phyloP scores from a whole-genome alignment of 2,113 vertebrate species.

The Saguinus midas region DNA sequence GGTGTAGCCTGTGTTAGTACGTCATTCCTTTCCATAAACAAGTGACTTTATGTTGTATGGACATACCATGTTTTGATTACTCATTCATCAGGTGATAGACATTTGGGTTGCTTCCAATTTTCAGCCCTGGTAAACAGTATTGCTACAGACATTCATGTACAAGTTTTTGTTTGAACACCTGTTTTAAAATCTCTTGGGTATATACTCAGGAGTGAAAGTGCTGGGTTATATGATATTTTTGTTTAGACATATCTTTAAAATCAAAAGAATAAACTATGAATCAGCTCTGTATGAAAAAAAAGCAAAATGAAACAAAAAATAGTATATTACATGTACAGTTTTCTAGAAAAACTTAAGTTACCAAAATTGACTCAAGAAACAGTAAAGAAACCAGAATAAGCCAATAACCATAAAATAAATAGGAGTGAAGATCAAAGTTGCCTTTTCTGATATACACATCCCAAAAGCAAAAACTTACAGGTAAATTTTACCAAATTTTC shows the following conservation, averaged over 20 bases:
- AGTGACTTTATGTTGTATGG: background rate
- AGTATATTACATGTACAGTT: background rate
- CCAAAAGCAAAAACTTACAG: background rate
- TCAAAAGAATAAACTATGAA: background rate
- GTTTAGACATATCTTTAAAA: background rate
- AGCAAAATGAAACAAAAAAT: background rate
- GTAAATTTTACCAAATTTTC: background rate
- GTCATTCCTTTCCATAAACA: background rate
- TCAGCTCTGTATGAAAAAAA: background rate
- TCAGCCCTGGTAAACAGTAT: background rate
- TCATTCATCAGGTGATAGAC: background rate
- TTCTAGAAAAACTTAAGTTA: background rate
- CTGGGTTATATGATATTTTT: background rate
- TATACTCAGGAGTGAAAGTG: background rate
- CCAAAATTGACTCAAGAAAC: slow-evolving; percentile 1
- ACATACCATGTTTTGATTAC: background rate
- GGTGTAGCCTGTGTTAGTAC: no score
- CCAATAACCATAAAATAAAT: background rate
- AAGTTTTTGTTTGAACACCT: background rate
- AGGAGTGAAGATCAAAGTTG: background rate
- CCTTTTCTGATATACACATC: background rate
- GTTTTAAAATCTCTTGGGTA: background rate
- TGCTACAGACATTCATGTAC: background rate
- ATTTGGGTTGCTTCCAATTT: background rate
- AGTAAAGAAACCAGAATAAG: background rate